Percentiles rank a stretch among this genome's conserved stretches.
phyloP scores from a whole-genome alignment of 1,140 invertebrate genomes.

The Aricia agestis region DNA sequence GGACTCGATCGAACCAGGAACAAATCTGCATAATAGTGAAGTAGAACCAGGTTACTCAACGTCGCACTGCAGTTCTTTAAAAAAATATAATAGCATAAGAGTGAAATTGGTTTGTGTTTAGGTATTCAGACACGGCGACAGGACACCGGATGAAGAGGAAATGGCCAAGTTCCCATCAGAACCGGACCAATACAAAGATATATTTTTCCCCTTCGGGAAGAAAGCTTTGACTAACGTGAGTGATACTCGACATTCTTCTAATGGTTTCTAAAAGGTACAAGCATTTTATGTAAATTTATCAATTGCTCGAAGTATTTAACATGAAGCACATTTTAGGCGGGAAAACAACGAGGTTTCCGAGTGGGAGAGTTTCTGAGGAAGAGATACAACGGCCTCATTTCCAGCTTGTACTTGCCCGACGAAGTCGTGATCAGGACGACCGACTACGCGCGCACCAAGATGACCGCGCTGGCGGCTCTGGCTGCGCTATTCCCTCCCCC shows the following conservation, averaged over 20 bases:
- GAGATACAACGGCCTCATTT: conserved; percentile 59
- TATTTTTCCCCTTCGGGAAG: conserved; percentile 81
- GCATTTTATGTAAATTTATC: neutral
- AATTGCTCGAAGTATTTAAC: neutral
- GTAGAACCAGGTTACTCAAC: no score
- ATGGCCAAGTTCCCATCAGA: conserved; percentile 80
- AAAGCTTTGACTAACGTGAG: conserved; percentile 86
- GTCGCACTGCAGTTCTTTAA: no score
- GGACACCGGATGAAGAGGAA: conserved; percentile 80
- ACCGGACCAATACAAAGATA: conserved; percentile 72
- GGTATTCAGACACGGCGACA: conserved; percentile 87
- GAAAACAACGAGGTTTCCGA: conserved; percentile 64
- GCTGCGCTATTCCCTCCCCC: conserved; percentile 76
- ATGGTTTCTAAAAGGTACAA: neutral
- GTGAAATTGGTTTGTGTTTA: conserved; percentile 39
- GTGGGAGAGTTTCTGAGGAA: conserved; percentile 65
- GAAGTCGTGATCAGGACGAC: conserved; percentile 75
- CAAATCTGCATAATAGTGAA: no score
- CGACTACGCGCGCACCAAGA: conserved; percentile 78
- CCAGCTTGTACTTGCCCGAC: conserved; percentile 59
- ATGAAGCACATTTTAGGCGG: conserved; percentile 47
- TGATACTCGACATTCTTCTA: conserved; percentile 22
- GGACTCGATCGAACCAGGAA: no score
- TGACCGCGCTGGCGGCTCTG: conserved; percentile 76
- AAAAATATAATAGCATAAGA: no score